Conservation (phyloP, 2,888 invertebrate species). For the Operophtera brumata region DNA sequence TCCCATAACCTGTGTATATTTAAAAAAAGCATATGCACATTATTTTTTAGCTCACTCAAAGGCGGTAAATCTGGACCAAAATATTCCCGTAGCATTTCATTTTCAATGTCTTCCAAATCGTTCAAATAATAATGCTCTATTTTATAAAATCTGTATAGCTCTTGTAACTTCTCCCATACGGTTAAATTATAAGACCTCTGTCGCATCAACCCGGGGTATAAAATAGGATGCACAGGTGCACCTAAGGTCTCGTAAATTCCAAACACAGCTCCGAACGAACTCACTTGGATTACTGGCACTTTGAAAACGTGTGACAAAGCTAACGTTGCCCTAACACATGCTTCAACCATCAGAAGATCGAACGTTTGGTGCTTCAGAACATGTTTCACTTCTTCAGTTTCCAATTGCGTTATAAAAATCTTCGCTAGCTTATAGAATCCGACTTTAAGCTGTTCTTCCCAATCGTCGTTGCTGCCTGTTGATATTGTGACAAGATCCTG, state of each 20-base stretch:
- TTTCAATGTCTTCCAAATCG: constrained; percentile 5
- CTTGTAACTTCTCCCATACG: constrained; percentile 6
- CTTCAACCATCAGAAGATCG: constrained; percentile 47
- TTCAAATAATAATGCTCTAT: constrained; percentile 1
- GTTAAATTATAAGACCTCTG: constrained; percentile 16
- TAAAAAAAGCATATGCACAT: constrained; percentile 37
- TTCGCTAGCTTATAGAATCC: background rate
- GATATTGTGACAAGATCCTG: background rate
- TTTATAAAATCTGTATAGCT: constrained; percentile 11
- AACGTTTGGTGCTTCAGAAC: constrained; percentile 25
- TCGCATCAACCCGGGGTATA: constrained; percentile 31
- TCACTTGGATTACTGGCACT: constrained; percentile 43
- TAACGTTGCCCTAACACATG: constrained; percentile 32
- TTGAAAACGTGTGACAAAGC: constrained; percentile 40
- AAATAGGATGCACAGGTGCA: constrained; percentile 34
- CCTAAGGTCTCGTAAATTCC: constrained; percentile 19
- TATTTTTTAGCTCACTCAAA: constrained; percentile 29
- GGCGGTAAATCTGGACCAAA: constrained; percentile 26
- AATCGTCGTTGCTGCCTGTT: constrained; percentile 3
- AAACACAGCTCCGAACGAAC: constrained; percentile 39
- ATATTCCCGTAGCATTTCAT: constrained; percentile 9
- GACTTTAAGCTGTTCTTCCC: background rate
- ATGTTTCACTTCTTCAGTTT: constrained; percentile 14
- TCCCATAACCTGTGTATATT: constrained; percentile 37
- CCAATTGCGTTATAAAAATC: constrained; percentile 11